Evolutionary conservation across 2,888 invertebrate species (phyloP), one percentile per base, ranked within the genome.

Genomic region (Scaptodrosophila latifasciaeformis): DNA sequence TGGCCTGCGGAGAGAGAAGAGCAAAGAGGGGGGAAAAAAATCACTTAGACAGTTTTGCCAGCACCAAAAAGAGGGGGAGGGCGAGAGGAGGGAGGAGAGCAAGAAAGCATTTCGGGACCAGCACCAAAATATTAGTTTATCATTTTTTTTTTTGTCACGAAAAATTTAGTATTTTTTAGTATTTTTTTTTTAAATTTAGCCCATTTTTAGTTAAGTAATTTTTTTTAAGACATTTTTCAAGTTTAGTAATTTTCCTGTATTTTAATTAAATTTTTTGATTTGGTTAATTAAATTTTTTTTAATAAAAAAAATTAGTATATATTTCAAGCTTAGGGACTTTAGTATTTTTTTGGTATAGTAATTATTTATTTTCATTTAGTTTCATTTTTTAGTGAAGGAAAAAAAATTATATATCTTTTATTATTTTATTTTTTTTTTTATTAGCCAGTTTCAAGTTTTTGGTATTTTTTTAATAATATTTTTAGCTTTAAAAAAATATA

Each of bases 1-100:
- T 94, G 94, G 86, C 86, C 87, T 86, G 61, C 43, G 42, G 19
- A n/a, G 10, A 44, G n/a, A 35, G 7, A 1, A n/a, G 10, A 40
- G n/a, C n/a, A n/a, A n/a, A n/a, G n/a, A n/a, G n/a, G n/a, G n/a
- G n/a, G n/a, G n/a, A n/a, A n/a, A n/a, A n/a, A n/a, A n/a, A n/a
- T n/a, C n/a, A n/a, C n/a, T n/a, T n/a, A n/a, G n/a, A n/a, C n/a
- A n/a, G n/a, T n/a, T n/a, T n/a, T n/a, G n/a, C n/a, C n/a, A n/a
- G n/a, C n/a, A 58, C 60, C 72, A 64, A 54, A 54, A 70, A 65
- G 62, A 54, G 37, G n/a, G 51, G 9, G 4, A 9, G n/a, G n/a
- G n/a, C n/a, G n/a, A n/a, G n/a, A n/a, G n/a, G n/a, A n/a, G n/a
- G n/a, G n/a, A n/a, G n/a, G n/a, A n/a, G n/a, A n/a, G n/a, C n/a